Evolutionary conservation across 2,113 vertebrate species (phyloP), one percentile per base, ranked within the genome.

Genomic region (Sylvietta virens): DNA sequence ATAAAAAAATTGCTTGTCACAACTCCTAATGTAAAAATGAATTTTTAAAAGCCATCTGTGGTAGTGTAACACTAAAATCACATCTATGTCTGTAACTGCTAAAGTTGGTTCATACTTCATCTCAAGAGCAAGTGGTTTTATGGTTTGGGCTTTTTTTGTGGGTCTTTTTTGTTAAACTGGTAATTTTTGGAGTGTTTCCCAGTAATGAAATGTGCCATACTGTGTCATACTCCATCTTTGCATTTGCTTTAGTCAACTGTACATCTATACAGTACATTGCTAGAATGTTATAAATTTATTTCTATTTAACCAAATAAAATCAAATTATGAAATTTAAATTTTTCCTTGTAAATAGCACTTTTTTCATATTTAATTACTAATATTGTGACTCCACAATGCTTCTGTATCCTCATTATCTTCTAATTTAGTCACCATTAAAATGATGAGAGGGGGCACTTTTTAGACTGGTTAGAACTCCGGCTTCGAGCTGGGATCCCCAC

Each of bases 1-100:
- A 60, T 62, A 9, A 39, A 83, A 72, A 69, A 81, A 37, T 66
- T 77, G 48, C 69, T 85, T 81, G 54, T 91, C 77, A 84, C 37
- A 79, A 27, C 37, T 87, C 45, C 57, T 53, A 24, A 70, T 54
- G 62, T 72, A 45, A 81, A 92, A 84, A 76, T 53, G 28, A 60
- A 65, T 79, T 92, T 71, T 66, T 67, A 90, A 90, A 64, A 91
- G 23, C 81, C 67, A 51, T 88, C 64, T 92, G 71, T 88, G 60
- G 30, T 66, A 12, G 51, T 90, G 64, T 83, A 54, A 78, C 42
- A 37, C 40, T 65, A 1, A 57, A 87, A 39, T 85, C 50, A 58
- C 14, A 7, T 54, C 44, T 3, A 1, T 84, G 70, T 73, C 81
- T 95, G 27, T 84, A 81, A 47, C 72, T 86, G 69, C n/a, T 93